Evolutionary conservation across 37 sponge, comb jelly and placozoan species (phyloP).

Genomic region (Agelas oroides): DNA sequence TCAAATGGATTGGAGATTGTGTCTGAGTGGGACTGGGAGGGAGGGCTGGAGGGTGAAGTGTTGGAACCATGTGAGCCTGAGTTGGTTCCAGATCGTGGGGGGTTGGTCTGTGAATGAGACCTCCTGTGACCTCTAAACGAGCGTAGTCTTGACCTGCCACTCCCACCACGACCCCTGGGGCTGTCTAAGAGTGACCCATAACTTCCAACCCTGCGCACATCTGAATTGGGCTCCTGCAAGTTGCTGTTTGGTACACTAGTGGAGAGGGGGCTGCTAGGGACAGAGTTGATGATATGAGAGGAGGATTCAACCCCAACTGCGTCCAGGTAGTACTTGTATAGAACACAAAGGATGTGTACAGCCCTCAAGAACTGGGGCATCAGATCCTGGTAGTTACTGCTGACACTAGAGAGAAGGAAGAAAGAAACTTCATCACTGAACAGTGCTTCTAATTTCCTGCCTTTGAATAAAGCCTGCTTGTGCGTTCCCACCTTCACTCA

Average conservation of each 20-base stretch:
- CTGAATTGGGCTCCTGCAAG: neutral
- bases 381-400: conserved; percentile 65
- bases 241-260: too few relatives aligned
- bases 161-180: neutral
- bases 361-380: conserved; percentile 76
- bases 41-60: neutral
- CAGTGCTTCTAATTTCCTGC: too few relatives aligned
- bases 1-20: conserved; percentile 41
- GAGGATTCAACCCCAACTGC: neutral
- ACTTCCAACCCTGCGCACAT: conserved; percentile 31
- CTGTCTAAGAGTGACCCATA: conserved; percentile 34
- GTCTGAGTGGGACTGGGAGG: neutral
- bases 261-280: conserved; percentile 29
- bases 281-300: neutral
- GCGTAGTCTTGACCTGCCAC: neutral
- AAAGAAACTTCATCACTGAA: too few relatives aligned
- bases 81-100: neutral
- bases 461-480: too few relatives aligned
- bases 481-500: too few relatives aligned
- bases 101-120: conserved; percentile 12
- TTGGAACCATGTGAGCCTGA: neutral
- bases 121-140: conserved; percentile 3
- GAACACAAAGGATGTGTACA: conserved; percentile 57
- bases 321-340: conserved; percentile 33
- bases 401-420: conserved; percentile 32